Base-by-base conservation (phyloP, 1,140 invertebrate genomes). In the Steinernema khuongi region DNA sequence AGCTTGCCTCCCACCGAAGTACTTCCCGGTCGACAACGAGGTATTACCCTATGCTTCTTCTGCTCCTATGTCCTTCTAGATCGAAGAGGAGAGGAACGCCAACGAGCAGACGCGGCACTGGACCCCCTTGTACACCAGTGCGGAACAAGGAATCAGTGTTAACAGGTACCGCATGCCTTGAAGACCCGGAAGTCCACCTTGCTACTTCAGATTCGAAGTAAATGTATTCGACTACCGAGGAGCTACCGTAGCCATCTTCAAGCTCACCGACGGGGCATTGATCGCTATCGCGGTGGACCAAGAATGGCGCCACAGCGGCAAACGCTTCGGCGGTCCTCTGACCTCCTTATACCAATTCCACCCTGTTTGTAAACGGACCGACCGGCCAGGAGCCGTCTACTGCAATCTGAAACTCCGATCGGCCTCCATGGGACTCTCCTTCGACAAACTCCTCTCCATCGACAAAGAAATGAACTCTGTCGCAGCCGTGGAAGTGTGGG, bases 271-370 rank as follows among this genome's bases (percentile, higher is more conserved):
- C 67, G 31, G 30, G 31, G 30, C 67, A 1, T 32, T 50, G 19
- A 28, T 71, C 0, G 76, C 41, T 17, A n/a, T 78, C 18, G 77
- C 75, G 11, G 29, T 60, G 14, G 77, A 78, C 70, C 75, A 78
- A 31, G 77, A 77, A 36, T 78, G 75, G 75, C 77, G 75, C 28
- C 73, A 73, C 68, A 79, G 77, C 43, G 68, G 71, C n/a, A 44
- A 72, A 1, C 75, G 73, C 0, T 78, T 73, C 31, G 77, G 77
- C 22, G 77, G 77, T 1, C 28, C 60, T 17, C 30, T 31, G 28
- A 71, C 75, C 0, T 44, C 31, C 7, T 69, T 78, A 28, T 67
- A 77, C 44, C 36, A 70, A 33, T 26, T 78, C 18, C 17, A 1
- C 0, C 77, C 77, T 1, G 14, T n/a, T 19, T 36, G 77, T 19